These are phyloP conservation scores for Leptura quadrifasciata DNA, from an alignment of 2,888 invertebrate species.

Conservation along the genomic window DNA sequence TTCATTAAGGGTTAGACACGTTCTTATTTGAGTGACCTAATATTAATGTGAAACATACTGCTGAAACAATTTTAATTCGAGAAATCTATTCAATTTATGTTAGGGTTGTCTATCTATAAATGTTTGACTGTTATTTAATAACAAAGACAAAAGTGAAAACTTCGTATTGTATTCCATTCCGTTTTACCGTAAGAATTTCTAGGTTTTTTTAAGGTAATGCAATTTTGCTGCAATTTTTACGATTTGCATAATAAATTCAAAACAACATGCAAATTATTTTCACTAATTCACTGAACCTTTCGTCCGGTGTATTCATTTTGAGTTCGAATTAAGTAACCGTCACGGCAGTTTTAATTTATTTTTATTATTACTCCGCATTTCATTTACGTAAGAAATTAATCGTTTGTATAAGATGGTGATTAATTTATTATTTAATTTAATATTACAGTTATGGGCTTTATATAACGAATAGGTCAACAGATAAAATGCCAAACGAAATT, in stretches of 20 bases:
- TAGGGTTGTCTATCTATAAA: too few species aligned
- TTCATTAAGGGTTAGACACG: too few species aligned
- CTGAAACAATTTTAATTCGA: too few species aligned
- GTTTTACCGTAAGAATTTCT: background rate
- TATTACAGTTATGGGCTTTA: background rate
- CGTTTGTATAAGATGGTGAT: background rate
- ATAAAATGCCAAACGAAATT: background rate
- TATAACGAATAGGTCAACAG: background rate
- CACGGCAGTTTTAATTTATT: background rate
- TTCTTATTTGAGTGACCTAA: too few species aligned
- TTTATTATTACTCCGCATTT: background rate
- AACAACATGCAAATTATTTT: background rate
- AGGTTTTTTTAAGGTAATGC: background rate
- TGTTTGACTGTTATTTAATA: too few species aligned
- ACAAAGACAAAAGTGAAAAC: background rate
- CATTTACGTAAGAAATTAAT: background rate
- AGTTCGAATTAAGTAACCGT: background rate
- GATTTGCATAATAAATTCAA: constrained; percentile 2
- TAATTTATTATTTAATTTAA: background rate
- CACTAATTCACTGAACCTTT: background rate
- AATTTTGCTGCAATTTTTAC: background rate
- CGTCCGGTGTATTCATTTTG: background rate
- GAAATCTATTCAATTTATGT: too few species aligned
- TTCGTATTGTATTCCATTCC: background rate
- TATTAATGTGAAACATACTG: too few species aligned